Base-by-base conservation (phyloP, 2,797 vertebrate genomes). In the Pipistrellus nathusii region DNA sequence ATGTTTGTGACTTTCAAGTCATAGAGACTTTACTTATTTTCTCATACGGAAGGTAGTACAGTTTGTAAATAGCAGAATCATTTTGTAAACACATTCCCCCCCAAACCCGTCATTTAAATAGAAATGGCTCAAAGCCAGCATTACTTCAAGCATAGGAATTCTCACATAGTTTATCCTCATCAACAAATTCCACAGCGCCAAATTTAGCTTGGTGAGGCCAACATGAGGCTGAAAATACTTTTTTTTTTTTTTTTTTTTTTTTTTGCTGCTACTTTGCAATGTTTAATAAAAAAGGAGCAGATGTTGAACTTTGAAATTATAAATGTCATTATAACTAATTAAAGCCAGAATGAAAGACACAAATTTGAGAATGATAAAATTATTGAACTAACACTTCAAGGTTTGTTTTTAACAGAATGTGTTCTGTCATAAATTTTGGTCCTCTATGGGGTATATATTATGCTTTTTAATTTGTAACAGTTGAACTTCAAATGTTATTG, bases 131-230 rank as follows among this genome's bases (percentile, higher is more conserved):
- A 8, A 59, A 35, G 91, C 96, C 97, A 96, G 86, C 23, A 57
- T 91, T 85, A 59, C 95, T 93, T 92, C 89, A 90, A 76, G 69
- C 84, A 80, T 41, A 93, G 91, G 95, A 96, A 94, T 96, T 96
- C 89, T 95, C 93, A 96, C 95, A 83, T 77, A 92, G 53, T 94
- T 95, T 77, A 83, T 93, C 95, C 86, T 95, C 84, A 96, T 91
- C 96, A 95, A 94, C 90, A 96, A 96, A 97, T 96, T 96, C 92
- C 86, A 76, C 64, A n/a, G 77, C 23, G 87, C 94, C 94, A 96
- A 93, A 95, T 97, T 96, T 95, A 97, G 94, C 89, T 87, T 85
- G 88, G 91, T 85, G 92, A 96, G 94, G 93, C 92, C 88, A 96
- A 62, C 72, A 51, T 2, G 64, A 69, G 69, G 73, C 95, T 94